Base-by-base conservation (phyloP, 2,888 invertebrate species). In the Tineola bisselliella region DNA sequence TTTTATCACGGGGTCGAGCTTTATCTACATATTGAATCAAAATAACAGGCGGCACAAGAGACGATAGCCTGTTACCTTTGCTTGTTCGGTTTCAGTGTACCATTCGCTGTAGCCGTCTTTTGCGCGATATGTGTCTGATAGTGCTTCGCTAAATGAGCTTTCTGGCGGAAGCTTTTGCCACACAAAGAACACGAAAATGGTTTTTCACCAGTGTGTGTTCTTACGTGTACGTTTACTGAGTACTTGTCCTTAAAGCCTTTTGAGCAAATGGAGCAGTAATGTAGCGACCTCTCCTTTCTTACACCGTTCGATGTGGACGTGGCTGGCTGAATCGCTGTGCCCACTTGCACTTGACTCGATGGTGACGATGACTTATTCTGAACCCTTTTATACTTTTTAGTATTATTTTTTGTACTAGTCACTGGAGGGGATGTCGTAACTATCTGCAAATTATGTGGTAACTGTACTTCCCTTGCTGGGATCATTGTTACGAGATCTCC, bases 181-280 rank as follows among this genome's bases (percentile, higher is more conserved):
- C 99, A 99, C 62, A 97, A 89, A 15, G 93, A 93, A 78, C 99
- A 99, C 38, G 94, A 91, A 80, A 99, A 99, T 0, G 99, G 98
- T 74, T 99, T 98, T 80, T 99, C 98, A 0, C 98, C 98, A 0
- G 98, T 98, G 76, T 99, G 99, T 25, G 98, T 98, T 68, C 98
- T 90, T 68, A 98, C 95, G 81, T 99, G 99, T 57, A 98, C 98
- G 77, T 98, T 98, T 62, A 99, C 96, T 64, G 98, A 95, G 89
- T 99, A 99, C 79, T 96, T 96, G 80, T 96, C 96, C 80, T 96
- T 96, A 82, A 96, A 96, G 4, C 96, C 96, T 76, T 95, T 96
- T 69, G 94, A 94, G 81, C 95, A 98, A 79, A 98, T 94, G 77
- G 94, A 92, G 88, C 99, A 92, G 81, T 97, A 93, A 81, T 99